Evolutionary conservation across 2,888 invertebrate species (phyloP).

Genomic region (Smittia aterrima): DNA sequence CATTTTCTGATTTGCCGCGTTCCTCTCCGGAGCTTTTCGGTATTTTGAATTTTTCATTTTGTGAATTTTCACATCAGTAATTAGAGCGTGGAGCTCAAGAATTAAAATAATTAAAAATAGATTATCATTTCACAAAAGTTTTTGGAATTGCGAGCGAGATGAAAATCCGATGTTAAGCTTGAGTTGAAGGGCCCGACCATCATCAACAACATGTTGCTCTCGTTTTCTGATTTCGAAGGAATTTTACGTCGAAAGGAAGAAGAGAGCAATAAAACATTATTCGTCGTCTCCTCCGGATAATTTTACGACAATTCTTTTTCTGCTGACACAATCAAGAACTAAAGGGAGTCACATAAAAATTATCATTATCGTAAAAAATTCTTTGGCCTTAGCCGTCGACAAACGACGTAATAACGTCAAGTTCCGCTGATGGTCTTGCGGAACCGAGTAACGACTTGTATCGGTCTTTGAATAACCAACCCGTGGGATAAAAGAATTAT

Average conservation of each 20-base stretch:
- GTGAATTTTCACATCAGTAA: conserved; percentile 38
- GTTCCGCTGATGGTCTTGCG: background rate
- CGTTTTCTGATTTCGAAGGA: conserved; percentile 9
- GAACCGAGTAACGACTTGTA: background rate
- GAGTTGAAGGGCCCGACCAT: background rate
- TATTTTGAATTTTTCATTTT: conserved; percentile 5
- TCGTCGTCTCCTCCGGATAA: conserved; percentile 21
- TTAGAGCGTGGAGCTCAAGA: conserved; percentile 9
- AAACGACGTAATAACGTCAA: background rate
- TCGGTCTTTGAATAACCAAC: background rate
- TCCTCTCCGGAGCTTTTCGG: background rate
- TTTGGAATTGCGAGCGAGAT: background rate
- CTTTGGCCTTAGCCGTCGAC: background rate
- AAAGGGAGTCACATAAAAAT: conserved; percentile 23
- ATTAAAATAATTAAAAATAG: conserved; percentile 41
- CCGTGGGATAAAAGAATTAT: conserved; percentile 1
- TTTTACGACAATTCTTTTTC: conserved; percentile 18
- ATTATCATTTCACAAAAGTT: conserved; percentile 36
- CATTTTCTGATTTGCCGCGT: conserved; percentile 3
- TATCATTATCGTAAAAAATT: conserved; percentile 37
- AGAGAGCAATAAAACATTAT: conserved; percentile 11
- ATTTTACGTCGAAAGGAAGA: background rate
- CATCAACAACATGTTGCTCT: conserved; percentile 31
- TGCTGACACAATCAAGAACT: conserved; percentile 33
- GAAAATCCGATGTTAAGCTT: background rate